These are phyloP conservation scores for Ctenoplectra terminalis DNA, from an alignment of 1,140 invertebrate genomes.

Conservation along the genomic window DNA sequence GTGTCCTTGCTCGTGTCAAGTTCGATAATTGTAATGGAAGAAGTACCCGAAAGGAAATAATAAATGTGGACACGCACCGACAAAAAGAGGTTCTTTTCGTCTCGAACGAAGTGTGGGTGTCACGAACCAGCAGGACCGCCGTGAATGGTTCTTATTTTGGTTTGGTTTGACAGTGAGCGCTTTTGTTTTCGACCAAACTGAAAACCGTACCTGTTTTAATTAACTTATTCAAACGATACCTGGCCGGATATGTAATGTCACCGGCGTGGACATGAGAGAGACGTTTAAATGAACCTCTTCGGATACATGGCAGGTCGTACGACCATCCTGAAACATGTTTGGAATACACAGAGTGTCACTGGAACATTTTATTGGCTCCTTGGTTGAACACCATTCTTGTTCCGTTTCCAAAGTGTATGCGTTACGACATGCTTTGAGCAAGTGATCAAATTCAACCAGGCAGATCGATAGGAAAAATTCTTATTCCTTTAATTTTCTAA, in stretches of 20 bases:
- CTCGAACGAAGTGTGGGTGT: constrained; percentile 68
- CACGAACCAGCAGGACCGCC: constrained; percentile 44
- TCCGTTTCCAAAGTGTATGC: background rate
- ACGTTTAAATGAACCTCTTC: constrained; percentile 72
- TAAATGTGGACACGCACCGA: constrained; percentile 27
- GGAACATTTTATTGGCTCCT: constrained; percentile 50
- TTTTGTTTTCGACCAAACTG: constrained; percentile 73
- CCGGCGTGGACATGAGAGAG: constrained; percentile 56
- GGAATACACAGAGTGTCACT: constrained; percentile 17
- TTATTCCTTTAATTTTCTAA: no score
- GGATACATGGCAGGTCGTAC: constrained; percentile 60
- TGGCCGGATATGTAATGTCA: constrained; percentile 79
- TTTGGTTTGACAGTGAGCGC: constrained; percentile 75
- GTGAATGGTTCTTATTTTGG: constrained; percentile 80
- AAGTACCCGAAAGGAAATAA: constrained; percentile 37
- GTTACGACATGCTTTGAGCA: background rate
- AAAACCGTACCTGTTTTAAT: constrained; percentile 80
- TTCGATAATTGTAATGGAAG: constrained; percentile 29
- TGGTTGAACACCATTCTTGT: background rate
- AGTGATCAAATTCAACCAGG: background rate
- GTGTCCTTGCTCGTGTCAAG: constrained; percentile 19
- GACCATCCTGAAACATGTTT: constrained; percentile 49
- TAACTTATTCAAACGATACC: constrained; percentile 79
- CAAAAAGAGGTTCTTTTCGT: constrained; percentile 41
- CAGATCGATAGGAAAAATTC: no score